Conservation (phyloP, 2,797 vertebrate species). For the Netta rufina region DNA sequence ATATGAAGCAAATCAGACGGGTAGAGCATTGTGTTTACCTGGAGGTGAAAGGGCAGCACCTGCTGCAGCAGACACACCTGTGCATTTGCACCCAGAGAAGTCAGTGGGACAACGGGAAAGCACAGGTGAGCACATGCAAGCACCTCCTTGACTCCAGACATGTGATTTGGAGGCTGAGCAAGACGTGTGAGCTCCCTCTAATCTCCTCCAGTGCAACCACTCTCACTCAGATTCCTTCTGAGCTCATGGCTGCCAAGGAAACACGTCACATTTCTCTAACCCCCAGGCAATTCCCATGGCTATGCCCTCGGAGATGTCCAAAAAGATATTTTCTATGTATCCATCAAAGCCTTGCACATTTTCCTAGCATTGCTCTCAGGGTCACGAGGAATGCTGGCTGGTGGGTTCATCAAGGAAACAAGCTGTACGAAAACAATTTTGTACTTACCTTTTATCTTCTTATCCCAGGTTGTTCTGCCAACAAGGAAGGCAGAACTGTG, state of each 20-base stretch:
- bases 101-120: not conserved
- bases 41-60: not conserved
- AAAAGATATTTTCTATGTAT: not conserved
- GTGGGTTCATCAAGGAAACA: not conserved
- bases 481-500: not conserved
- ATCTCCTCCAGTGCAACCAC: not conserved
- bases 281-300: not conserved
- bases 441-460: not conserved
- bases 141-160: not conserved
- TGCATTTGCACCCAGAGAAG: not conserved
- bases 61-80: not conserved
- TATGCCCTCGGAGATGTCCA: not conserved
- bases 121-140: not conserved
- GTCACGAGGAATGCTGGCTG: not conserved
- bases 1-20: not conserved
- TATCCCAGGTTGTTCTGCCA: not conserved
- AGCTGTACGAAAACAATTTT: not conserved
- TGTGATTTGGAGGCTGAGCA: not conserved
- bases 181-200: rapidly evolving
- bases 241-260: not conserved
- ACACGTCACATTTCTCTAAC: not conserved
- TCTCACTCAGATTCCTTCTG: not conserved
- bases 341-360: not conserved
- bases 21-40: not conserved
- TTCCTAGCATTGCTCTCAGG: not conserved